Percentiles rank a stretch among this genome's conserved stretches.
These are phyloP conservation scores for Vannuccia rotundouncinata DNA, from an alignment of 2,888 invertebrate species.

Conservation along the genomic window DNA sequence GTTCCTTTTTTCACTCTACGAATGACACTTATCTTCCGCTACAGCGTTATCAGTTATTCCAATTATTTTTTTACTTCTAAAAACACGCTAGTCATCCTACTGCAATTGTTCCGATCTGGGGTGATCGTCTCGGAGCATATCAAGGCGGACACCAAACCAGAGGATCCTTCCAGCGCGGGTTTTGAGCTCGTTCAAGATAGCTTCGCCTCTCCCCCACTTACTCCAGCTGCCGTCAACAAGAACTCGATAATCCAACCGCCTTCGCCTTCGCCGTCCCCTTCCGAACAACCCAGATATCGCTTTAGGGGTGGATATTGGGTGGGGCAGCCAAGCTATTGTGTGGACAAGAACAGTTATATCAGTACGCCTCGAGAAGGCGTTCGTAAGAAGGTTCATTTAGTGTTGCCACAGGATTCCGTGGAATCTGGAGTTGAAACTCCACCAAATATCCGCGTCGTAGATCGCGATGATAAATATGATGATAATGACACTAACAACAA, in stretches of 20 bases:
- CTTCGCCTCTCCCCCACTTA: not conserved
- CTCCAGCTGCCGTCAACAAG: not conserved
- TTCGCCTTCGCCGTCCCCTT: not conserved
- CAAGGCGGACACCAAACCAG: not conserved
- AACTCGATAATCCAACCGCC: not conserved
- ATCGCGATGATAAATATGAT: not conserved
- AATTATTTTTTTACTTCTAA: constrained; percentile 92
- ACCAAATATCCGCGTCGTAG: not conserved
- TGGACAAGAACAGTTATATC: not conserved
- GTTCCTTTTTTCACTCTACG: constrained; percentile 54
- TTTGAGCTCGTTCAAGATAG: not conserved
- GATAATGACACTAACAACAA: not conserved
- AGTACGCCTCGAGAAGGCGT: not conserved
- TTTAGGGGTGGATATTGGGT: not conserved
- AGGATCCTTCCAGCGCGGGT: not conserved
- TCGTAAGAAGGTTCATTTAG: not conserved
- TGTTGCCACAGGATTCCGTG: not conserved
- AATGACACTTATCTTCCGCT: constrained; percentile 76
- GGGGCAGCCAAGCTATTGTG: not conserved
- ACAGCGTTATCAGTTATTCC: constrained; percentile 82
- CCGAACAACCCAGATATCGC: not conserved
- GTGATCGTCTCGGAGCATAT: constrained; percentile 43
- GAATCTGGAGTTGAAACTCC: not conserved
- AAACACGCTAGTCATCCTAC: constrained; percentile 76
- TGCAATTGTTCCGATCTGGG: constrained; percentile 73